phyloP scores from a whole-genome alignment of 2,113 vertebrate genomes.

The Erythrolamprus reginae region DNA sequence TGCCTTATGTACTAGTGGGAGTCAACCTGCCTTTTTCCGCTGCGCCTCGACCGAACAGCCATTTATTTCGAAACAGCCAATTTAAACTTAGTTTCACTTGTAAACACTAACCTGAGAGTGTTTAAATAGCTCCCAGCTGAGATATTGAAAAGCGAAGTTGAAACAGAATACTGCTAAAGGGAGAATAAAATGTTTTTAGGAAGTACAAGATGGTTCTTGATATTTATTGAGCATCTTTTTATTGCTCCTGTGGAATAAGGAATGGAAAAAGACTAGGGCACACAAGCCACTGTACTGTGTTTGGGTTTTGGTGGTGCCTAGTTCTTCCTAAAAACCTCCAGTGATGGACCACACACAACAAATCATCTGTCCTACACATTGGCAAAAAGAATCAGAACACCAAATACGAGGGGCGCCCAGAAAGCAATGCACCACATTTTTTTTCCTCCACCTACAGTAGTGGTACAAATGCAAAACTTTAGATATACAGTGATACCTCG shows the following conservation, averaged over 20 bases:
- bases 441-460: too few relatives aligned
- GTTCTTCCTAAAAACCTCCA: too few relatives aligned
- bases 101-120: constrained; percentile 32
- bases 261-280: neutral
- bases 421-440: too few relatives aligned
- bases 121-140: constrained; percentile 22
- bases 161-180: constrained; percentile 11
- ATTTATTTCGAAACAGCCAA: neutral
- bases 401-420: too few relatives aligned
- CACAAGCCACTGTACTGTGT: accelerated
- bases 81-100: neutral
- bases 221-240: neutral
- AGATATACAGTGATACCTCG: too few relatives aligned
- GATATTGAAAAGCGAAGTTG: neutral
- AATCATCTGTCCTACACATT: too few relatives aligned
- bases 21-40: neutral
- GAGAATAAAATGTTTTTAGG: neutral
- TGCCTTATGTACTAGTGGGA: neutral
- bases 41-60: neutral
- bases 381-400: too few relatives aligned
- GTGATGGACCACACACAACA: too few relatives aligned
- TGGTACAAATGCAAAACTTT: too few relatives aligned
- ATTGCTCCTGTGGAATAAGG: constrained; percentile 5
- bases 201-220: neutral
- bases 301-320: neutral